Evolutionary conservation across 30 jellyfish, hydroid and myxozoan species (phyloP).

Genomic region (Pseudorhiza aurosa): DNA sequence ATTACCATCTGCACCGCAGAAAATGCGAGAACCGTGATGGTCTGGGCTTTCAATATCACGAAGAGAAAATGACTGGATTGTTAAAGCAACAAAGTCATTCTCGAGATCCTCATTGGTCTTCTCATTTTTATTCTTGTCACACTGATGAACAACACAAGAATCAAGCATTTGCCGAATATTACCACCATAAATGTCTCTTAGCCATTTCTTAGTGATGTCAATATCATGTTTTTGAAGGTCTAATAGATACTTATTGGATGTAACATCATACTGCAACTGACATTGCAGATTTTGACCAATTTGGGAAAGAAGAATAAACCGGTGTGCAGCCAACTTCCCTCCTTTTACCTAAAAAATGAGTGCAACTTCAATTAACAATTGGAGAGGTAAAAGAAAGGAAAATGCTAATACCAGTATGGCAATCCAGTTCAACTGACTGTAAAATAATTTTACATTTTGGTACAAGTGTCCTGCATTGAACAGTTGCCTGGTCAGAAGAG

Average conservation of each 20-base stretch:
- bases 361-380: too few species aligned
- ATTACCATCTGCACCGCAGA: slow-evolving; percentile 12
- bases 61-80: slow-evolving; percentile 24
- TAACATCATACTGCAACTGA: slow-evolving; percentile 29
- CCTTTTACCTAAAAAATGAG: slow-evolving; percentile 32
- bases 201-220: slow-evolving; percentile 46
- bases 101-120: not conserved
- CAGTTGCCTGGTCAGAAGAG: too few species aligned
- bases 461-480: too few species aligned
- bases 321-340: slow-evolving; percentile 49
- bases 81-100: not conserved
- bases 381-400: too few species aligned
- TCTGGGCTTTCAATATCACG: slow-evolving; percentile 60
- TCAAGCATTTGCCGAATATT: not conserved
- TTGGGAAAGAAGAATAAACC: slow-evolving; percentile 45
- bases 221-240: slow-evolving; percentile 3
- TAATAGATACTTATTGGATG: slow-evolving; percentile 9
- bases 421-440: too few species aligned
- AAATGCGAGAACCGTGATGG: not conserved
- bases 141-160: not conserved
- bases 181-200: slow-evolving; percentile 33
- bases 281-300: not conserved
- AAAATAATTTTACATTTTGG: too few species aligned
- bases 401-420: too few species aligned
- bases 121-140: not conserved